Percentiles rank a stretch among this genome's conserved stretches.
These are phyloP conservation scores for Hypsibius dujardini DNA, from an alignment of 1,140 invertebrate genomes.

Conservation along the genomic window DNA sequence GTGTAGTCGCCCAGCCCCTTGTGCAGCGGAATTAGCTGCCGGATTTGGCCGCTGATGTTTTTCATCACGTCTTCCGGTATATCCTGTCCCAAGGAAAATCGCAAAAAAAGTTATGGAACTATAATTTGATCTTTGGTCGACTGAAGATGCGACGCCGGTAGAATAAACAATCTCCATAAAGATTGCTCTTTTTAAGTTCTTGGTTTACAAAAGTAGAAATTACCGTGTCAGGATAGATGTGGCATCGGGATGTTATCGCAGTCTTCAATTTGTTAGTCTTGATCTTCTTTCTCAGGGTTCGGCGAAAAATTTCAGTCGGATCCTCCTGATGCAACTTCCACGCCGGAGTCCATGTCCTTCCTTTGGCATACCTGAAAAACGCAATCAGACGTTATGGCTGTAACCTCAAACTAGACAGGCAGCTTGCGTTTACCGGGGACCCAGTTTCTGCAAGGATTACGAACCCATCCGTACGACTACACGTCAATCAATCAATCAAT, in stretches of 20 bases:
- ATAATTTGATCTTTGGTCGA: no score
- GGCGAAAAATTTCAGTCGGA: slow-evolving; percentile 42
- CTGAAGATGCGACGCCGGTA: no score
- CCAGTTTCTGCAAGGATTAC: no score
- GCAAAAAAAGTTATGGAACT: no score
- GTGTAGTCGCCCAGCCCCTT: slow-evolving; percentile 58
- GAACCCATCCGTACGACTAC: no score
- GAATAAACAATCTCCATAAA: no score
- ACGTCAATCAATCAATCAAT: no score
- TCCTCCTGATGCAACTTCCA: slow-evolving; percentile 81
- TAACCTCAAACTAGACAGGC: no score
- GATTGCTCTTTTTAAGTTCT: no score
- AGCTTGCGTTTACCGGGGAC: no score
- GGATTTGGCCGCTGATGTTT: slow-evolving; percentile 72
- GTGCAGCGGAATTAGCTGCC: slow-evolving; percentile 53
- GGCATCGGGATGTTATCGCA: not conserved
- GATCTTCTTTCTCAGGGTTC: not conserved
- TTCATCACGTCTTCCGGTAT: slow-evolving; percentile 59
- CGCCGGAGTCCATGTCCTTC: slow-evolving; percentile 68
- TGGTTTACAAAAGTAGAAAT: not conserved
- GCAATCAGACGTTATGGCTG: slow-evolving; percentile 7
- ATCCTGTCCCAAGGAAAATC: slow-evolving; percentile 27
- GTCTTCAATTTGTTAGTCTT: not conserved
- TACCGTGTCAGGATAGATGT: slow-evolving; percentile 14
- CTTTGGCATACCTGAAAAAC: slow-evolving; percentile 41